phyloP scores from a whole-genome alignment of 2,888 invertebrate species.

The Parnassius orleans region DNA sequence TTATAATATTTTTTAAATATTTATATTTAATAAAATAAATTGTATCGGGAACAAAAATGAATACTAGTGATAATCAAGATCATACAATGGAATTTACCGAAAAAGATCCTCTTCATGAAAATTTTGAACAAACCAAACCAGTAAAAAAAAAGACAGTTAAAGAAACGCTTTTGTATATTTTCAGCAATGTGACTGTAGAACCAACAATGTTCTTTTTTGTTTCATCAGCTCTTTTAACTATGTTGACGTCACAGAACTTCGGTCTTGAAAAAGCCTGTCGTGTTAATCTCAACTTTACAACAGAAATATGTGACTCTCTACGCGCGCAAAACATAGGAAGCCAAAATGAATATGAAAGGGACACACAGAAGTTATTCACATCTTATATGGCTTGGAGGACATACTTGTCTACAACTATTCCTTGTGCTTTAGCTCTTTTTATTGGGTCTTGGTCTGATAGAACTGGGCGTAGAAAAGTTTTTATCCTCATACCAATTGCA shows the following conservation, averaged over 20 bases:
- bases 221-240: slow-evolving; percentile 66
- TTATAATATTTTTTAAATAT: too few relatives aligned
- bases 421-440: slow-evolving; percentile 88
- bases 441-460: slow-evolving; percentile 88
- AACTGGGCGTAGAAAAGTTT: slow-evolving; percentile 85
- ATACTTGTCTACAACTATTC: slow-evolving; percentile 88
- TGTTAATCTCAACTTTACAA: slow-evolving; percentile 86
- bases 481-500: slow-evolving; percentile 85
- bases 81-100: slow-evolving; percentile 37
- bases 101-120: slow-evolving; percentile 42
- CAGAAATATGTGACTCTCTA: slow-evolving; percentile 86
- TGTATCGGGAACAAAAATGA: slow-evolving; percentile 3
- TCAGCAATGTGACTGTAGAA: slow-evolving; percentile 58
- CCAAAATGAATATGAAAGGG: slow-evolving; percentile 74
- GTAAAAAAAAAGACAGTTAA: slow-evolving; percentile 36
- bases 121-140: slow-evolving; percentile 23
- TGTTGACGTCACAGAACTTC: slow-evolving; percentile 88
- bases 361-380: slow-evolving; percentile 85
- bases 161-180: slow-evolving; percentile 37
- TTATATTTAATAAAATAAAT: background rate
- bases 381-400: slow-evolving; percentile 89
- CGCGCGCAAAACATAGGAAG: slow-evolving; percentile 83
- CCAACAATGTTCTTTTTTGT: slow-evolving; percentile 56
- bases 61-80: slow-evolving; percentile 25
- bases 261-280: slow-evolving; percentile 92